Base-by-base conservation (phyloP, 2,888 invertebrate species). In the Norana najaformis region DNA sequence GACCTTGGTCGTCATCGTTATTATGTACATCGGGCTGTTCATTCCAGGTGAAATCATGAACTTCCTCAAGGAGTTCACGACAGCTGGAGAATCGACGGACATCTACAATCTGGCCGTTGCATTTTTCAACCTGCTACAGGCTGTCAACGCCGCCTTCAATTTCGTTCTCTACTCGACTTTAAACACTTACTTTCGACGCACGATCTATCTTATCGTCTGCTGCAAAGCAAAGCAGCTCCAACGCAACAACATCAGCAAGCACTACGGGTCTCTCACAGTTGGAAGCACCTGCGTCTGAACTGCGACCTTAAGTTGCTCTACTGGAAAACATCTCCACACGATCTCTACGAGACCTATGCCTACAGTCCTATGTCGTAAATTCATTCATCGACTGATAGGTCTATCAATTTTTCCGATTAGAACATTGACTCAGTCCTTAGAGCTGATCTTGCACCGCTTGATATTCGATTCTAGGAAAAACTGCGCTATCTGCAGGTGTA, bases 1-100 rank as follows among this genome's bases (percentile, higher is more conserved):
- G 39, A 89, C 89, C 37, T 37, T 89, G 5, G 36, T 89, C 83
- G 39, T 85, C n/a, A 89, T 89, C 83, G 83, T 89, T 13, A 34
- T 89, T 34, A 89, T 89, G 89, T 89, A 83, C 83, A 83, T 89
- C 41, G 83, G 88, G 4, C 89, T 89, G 83, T 83, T 85, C 89
- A 69, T 89, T 82, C 89, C 89, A 30, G 85, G 83, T n/a, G 89
- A 89, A 89, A 13, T 89, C 20, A 85, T 39, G 38, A 89, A 37
- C 36, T 89, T 89, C 85, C 38, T 89, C 6, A 37, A 69, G 39
- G 83, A 83, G 38, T 39, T 83, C 11, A 83, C 38, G 34, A 39
- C 83, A 14, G 34, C 14, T 13, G 69, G 69, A 69, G 34, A 37
- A 1, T 37, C 39, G 83, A 38, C 37, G 69, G 38, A 85, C 69